Base-by-base conservation (phyloP, 1,140 invertebrate genomes). In the Sitodiplosis mosellana region DNA sequence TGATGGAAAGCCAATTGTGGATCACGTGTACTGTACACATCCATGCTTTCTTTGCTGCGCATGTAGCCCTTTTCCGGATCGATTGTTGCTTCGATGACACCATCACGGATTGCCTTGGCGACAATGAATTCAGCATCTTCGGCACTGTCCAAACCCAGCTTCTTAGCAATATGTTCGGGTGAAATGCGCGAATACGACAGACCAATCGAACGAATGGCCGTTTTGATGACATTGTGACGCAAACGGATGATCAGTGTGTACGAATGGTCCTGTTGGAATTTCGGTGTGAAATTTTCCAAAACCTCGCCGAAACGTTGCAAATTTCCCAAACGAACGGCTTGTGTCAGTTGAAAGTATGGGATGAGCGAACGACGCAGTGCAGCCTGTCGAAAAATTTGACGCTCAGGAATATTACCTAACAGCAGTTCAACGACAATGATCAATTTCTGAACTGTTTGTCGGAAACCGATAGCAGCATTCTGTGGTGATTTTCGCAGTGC, bases 101-200 rank as follows among this genome's bases (percentile, higher is more conserved):
- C 91, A 72, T 99, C 96, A 45, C 92, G 72, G 48, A 99, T 99
- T n/a, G 95, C 94, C 70, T 99, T 99, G 0, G 94, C 92, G 0
- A 99, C 93, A 61, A 99, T 96, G 61, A 95, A 99, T 65, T 99
- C 95, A 1, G 94, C 94, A 76, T 99, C 95, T 60, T 95, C 90
- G 2, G 89, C 81, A 10, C 87, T 93, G 60, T 95, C 92, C 15
- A 99, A 68, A 11, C 87, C 82, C 19, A 99, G 67, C 60, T 99
- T 98, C 50, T 78, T 74, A 8, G 93, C 92, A 57, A 99, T 93
- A 66, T 98, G 92, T 48, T 80, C 75, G 1, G 96, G 81, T 10
- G 90, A 93, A 53, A 99, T 99, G 45, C 89, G 75, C 0, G 93
- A 97, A 66, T 99, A 99, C 0, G 93, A 95, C 1, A 94, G 63